These are phyloP conservation scores for Proteles cristata DNA, from an alignment of 2,113 vertebrate species.

Conservation along the genomic window DNA sequence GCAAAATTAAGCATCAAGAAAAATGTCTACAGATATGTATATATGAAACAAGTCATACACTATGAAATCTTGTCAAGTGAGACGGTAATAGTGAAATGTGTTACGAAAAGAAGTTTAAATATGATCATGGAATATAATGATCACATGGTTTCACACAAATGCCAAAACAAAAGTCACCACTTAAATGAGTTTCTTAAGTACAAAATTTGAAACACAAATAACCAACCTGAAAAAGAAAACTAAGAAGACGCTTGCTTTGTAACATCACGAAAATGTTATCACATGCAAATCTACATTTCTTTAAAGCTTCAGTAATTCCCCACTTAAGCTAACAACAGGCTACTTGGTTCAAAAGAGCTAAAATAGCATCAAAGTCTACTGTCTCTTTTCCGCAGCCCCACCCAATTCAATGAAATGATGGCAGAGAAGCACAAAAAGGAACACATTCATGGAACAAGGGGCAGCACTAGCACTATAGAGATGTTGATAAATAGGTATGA, in stretches of 20 bases:
- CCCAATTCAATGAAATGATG: not conserved
- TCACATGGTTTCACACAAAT: not conserved
- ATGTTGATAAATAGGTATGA: not conserved
- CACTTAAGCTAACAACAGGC: not conserved
- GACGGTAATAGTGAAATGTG: not conserved
- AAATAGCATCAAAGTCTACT: not conserved
- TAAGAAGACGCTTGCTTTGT: not conserved
- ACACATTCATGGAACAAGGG: not conserved
- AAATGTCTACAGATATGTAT: not conserved
- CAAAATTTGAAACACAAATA: not conserved
- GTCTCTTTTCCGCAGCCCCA: not conserved
- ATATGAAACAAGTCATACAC: not conserved
- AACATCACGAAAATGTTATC: conserved; percentile 21
- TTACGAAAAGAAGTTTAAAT: not conserved
- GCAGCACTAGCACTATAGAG: not conserved
- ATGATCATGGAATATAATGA: not conserved
- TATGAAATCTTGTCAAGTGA: not conserved
- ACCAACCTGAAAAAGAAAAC: conserved; percentile 16
- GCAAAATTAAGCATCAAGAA: conserved; percentile 40
- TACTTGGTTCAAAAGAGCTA: not conserved
- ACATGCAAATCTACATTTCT: not conserved
- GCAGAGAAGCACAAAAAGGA: not conserved
- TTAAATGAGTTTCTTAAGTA: not conserved
- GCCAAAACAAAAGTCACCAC: not conserved
- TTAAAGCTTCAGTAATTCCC: not conserved